Evolutionary conservation across 2,888 invertebrate species (phyloP), one percentile per base, ranked within the genome.

Genomic region (Acleris sparsana): DNA sequence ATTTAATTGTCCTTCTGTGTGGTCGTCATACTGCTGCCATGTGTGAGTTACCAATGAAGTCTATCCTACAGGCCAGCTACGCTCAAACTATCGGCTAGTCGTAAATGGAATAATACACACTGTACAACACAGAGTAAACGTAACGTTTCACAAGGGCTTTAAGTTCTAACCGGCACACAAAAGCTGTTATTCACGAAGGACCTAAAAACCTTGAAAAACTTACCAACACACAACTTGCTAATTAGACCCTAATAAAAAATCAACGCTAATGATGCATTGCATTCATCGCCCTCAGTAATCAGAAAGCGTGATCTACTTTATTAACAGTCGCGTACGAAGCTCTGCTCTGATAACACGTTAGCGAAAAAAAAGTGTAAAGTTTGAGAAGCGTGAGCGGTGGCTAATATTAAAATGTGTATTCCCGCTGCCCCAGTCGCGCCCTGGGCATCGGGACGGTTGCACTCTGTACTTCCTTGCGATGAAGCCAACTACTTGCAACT

Each of bases 381-480:
- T 92, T 92, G 90, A 84, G 86, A 82, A 80, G 39, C 86, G 68
- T 72, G 73, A 69, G 84, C 72, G 70, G 85, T 82, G 80, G 85
- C 91, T 92, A 92, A 86, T 90, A 91, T 89, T 92, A 91, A 91
- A 91, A 87, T 89, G 87, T 85, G 87, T 91, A 87, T 86, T 80
- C 87, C 84, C 86, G 85, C 84, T 82, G 87, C 82, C 85, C 88
- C 92, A 91, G 92, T 91, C 87, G 86, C 79, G 86, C 81, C 82
- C 86, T 77, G 87, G 80, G 83, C 87, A 84, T 82, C 83, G 78
- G 79, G 82, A 85, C 86, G 82, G 79, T 77, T 81, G 87, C 85
- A 72, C 81, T 80, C 79, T 77, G 80, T 72, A 68, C 62, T 74
- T 76, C 71, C 63, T 80, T 80, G 86, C 84, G 73, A 91, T 91